Evolutionary conservation across 2,113 vertebrate species (phyloP).

Genomic region (Cyprinodon brontotheroides): DNA sequence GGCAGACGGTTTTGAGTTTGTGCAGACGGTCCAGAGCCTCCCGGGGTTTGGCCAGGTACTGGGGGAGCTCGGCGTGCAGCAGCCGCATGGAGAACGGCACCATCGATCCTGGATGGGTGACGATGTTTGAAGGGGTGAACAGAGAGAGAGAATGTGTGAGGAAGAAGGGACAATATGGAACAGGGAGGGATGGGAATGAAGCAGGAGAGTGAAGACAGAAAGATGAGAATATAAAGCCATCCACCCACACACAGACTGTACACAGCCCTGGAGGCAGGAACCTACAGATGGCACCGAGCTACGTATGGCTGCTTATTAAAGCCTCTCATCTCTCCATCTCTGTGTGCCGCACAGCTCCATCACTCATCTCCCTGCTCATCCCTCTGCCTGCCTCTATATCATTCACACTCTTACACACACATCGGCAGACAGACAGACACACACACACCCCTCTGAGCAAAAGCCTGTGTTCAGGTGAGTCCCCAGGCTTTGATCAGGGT

Average conservation of each 20-base stretch:
- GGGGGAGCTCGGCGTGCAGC: constrained; percentile 93
- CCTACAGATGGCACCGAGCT: constrained; percentile 78
- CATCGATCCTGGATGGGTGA: constrained; percentile 87
- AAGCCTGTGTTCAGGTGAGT: constrained; percentile 68
- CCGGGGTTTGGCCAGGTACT: constrained; percentile 92
- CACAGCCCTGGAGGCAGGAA: constrained; percentile 75
- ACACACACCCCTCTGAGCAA: constrained; percentile 24
- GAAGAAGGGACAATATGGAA: constrained; percentile 26
- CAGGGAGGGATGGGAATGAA: constrained; percentile 45
- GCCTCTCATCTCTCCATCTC: constrained; percentile 67
- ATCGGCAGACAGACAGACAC: not conserved
- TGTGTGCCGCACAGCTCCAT: constrained; percentile 69
- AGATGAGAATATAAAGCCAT: constrained; percentile 75
- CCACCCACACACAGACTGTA: constrained; percentile 76
- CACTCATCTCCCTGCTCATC: constrained; percentile 65
- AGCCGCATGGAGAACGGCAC: constrained; percentile 97
- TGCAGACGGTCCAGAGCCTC: constrained; percentile 94
- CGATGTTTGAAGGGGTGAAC: not conserved
- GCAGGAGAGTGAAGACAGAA: constrained; percentile 45
- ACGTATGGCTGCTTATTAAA: constrained; percentile 79
- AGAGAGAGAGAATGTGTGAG: constrained; percentile 15
- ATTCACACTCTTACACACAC: constrained; percentile 49
- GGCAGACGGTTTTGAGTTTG: constrained; percentile 88
- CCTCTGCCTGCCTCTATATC: constrained; percentile 51
- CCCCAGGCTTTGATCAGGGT: constrained; percentile 65